Evolutionary conservation across 2,888 invertebrate species (phyloP), one percentile per base, ranked within the genome.

Genomic region (Thera britannica): DNA sequence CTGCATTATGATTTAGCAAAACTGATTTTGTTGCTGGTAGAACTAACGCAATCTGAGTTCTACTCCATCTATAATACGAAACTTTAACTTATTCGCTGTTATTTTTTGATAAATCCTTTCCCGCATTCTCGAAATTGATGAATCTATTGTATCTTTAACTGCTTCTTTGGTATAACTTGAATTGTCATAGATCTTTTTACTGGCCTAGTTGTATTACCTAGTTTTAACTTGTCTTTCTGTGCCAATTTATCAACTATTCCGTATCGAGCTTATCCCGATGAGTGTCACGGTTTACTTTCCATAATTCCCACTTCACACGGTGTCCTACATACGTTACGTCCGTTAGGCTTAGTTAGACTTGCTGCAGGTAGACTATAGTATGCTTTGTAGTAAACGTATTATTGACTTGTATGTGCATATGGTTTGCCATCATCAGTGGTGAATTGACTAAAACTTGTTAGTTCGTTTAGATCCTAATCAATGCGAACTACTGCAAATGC

Each of bases 221-320:
- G 23, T 51, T 49, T 12, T 49, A n/a, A 49, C 6, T 41, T 46
- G 44, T 46, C 44, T 54, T 57, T 55, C 46, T 64, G 44, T 55
- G 44, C 59, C 57, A 62, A 51, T 51, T 69, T 69, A 62, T 63
- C 41, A n/a, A 57, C 57, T 55, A 41, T 66, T 63, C 60, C 60
- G 59, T 58, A 62, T 63, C 51, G 51, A 55, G 52, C 62, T 70
- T 63, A 70, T 66, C 63, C 66, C 63, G 66, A 70, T 70, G 66
- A 70, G 60, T 66, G 69, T 60, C 70, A 70, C 57, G 70, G 66
- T 66, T 63, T 66, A 66, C 69, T 66, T 65, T 69, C 65, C 56
- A 54, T 69, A 69, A 69, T 66, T 69, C 69, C 69, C 59, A 62
- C 62, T 69, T 69, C 62, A 59, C 65, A 57, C 57, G 56, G 12